Evolutionary conservation across 2,888 invertebrate genomes (phyloP), one percentile per base, ranked within the genome.

Genomic region (Panopea generosa): DNA sequence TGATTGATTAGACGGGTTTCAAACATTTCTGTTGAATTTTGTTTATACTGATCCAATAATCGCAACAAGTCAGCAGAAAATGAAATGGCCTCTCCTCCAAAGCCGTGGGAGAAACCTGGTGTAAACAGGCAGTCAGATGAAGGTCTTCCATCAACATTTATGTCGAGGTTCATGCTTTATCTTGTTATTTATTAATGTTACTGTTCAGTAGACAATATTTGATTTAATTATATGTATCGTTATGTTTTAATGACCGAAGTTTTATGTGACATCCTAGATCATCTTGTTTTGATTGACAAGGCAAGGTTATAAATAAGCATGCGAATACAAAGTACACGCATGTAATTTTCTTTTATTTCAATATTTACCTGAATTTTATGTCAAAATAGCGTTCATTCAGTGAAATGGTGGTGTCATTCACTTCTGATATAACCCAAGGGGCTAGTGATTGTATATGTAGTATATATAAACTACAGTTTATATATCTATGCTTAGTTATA

Each of bases 51-150:
- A 40, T 7, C 40, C 9, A 7, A 40, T 40, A 40, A 40, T 7
- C 7, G 40, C 9, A 40, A 11, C 16, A 40, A 16, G 40, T 40
- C 7, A 7, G 11, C 9, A 2, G 20, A 55, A 45, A 26, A 20
- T 38, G 60, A 56, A 33, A 90, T 89, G 89, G 87, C 90, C 60
- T 84, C 91, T 61, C 91, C 91, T 55, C 77, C 79, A 14, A 91
- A 91, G 84, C 91, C 91, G n/a, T 91, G 91, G 91, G 91, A 91
- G 81, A 88, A 82, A 81, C 77, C 86, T 50, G 90, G 89, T 18
- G 82, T 87, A 38, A 87, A 86, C 77, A 82, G 83, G 50, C 88
- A 87, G 77, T 84, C 74, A 75, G 84, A 77, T 20, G 82, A 82
- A 2, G 52, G 63, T 20, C 45, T 77, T 16, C 79, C 83, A 4